Evolutionary conservation across 2,888 invertebrate species (phyloP), one percentile per base, ranked within the genome.

Genomic region (Fragum whitleyi): DNA sequence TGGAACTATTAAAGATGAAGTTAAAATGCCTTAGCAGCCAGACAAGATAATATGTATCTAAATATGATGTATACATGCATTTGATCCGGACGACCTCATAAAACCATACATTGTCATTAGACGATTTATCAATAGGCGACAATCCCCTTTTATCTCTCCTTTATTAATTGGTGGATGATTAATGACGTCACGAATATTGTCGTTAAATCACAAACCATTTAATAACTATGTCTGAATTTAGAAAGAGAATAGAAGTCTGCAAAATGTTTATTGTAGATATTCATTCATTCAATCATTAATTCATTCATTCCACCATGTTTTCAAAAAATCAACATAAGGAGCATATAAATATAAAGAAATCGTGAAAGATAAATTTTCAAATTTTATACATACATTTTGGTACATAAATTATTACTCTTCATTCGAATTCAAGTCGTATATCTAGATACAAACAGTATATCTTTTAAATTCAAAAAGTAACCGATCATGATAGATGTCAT

Each of bases 141-240:
- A 32, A 14, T 14, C 32, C 11, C n/a, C 61, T 61, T 61, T 61
- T 26, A 61, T 61, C 61, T 61, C 32, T 5, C n/a, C 61, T 28
- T 14, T 19, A 28, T 19, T 61, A 61, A 61, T 61, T 61, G 61
- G 28, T 32, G 23, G 28, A 61, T 61, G 61, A 61, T 61, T 61
- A 61, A 61, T 61, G 61, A 61, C 61, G 61, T 28, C 61, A 32
- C 19, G 26, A 61, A 32, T 61, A 26, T 61, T 3, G 61, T 19
- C 19, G 61, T 29, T 26, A 57, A 57, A 57, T 57, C 57, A 57
- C 9, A 26, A 57, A 57, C 57, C 23, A 23, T 57, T 26, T 57
- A 5, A 57, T n/a, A 21, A 14, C 51, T 14, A 51, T n/a, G n/a
- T n/a, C n/a, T n/a, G n/a, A n/a, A n/a, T n/a, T n/a, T n/a, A n/a